Evolutionary conservation across 1,140 invertebrate species (phyloP).

Genomic region (Zelostemma sp.): DNA sequence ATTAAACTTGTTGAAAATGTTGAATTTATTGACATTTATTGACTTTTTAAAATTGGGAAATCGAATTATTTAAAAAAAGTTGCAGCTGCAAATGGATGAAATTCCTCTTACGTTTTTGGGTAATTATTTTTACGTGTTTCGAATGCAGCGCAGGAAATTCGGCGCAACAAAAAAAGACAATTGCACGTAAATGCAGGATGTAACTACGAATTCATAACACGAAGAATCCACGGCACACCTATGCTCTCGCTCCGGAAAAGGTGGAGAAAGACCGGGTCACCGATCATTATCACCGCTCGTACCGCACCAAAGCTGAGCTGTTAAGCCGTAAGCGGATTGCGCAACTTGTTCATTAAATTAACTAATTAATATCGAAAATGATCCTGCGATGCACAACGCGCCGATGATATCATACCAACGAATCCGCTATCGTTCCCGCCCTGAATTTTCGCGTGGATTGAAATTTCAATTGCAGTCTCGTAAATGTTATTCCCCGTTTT

Average conservation of each 20-base stretch:
- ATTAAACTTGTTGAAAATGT: no score
- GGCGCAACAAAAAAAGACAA: no score
- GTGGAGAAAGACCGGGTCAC: constrained; percentile 33
- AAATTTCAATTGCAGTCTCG: constrained; percentile 21
- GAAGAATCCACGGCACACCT: no score
- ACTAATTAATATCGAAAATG: constrained; percentile 58
- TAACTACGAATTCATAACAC: no score
- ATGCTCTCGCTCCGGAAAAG: constrained; percentile 22
- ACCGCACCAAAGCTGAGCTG: constrained; percentile 35
- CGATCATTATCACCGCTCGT: constrained; percentile 37
- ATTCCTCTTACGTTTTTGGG: no score
- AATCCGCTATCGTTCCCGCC: constrained; percentile 23
- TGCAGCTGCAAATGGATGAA: no score
- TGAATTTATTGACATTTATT: no score
- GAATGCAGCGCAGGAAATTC: no score
- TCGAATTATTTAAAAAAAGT: no score
- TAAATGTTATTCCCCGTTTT: constrained; percentile 21
- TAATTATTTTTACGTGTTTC: no score
- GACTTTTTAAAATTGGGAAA: no score
- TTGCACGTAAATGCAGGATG: no score
- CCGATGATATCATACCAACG: constrained; percentile 35
- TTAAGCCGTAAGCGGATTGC: constrained; percentile 56
- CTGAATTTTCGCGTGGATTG: constrained; percentile 24
- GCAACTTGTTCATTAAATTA: constrained; percentile 57
- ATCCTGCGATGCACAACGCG: constrained; percentile 29